Percentiles rank a stretch among this genome's conserved stretches.
Conservation (phyloP, 2,113 vertebrate species). For the Microcebus tavaratra region DNA sequence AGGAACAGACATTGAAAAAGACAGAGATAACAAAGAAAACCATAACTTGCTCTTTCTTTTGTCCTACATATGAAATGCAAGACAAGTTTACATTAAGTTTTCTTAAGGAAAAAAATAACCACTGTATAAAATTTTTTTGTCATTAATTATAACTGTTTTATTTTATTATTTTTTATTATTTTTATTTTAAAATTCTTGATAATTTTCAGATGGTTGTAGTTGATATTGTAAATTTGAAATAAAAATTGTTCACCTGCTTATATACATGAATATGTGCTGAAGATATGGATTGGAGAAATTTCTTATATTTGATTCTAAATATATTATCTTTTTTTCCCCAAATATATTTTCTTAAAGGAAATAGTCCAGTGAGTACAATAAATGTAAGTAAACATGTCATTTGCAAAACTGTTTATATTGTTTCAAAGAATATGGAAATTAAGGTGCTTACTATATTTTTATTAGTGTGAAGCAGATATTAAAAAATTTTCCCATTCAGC, state of each 20-base stretch:
- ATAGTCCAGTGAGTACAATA: background rate
- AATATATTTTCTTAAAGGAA: slow-evolving; percentile 27
- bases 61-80: background rate
- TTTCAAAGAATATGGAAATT: background rate
- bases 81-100: background rate
- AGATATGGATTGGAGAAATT: background rate
- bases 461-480: background rate
- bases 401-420: slow-evolving; percentile 32
- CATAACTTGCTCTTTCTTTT: background rate
- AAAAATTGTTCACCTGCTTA: background rate
- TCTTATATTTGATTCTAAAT: background rate
- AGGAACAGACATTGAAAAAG: background rate
- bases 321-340: background rate
- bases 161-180: too few relatives aligned
- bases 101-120: background rate
- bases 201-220: background rate
- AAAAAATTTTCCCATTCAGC: background rate
- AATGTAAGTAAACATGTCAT: background rate
- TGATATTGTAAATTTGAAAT: slow-evolving; percentile 38
- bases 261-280: background rate
- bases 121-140: background rate
- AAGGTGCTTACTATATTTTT: background rate
- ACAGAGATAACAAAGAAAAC: background rate
- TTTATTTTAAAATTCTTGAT: background rate
- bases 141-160: too few relatives aligned